phyloP scores from a whole-genome alignment of 2,113 vertebrate genomes.

The Ivindomyrus marchei region DNA sequence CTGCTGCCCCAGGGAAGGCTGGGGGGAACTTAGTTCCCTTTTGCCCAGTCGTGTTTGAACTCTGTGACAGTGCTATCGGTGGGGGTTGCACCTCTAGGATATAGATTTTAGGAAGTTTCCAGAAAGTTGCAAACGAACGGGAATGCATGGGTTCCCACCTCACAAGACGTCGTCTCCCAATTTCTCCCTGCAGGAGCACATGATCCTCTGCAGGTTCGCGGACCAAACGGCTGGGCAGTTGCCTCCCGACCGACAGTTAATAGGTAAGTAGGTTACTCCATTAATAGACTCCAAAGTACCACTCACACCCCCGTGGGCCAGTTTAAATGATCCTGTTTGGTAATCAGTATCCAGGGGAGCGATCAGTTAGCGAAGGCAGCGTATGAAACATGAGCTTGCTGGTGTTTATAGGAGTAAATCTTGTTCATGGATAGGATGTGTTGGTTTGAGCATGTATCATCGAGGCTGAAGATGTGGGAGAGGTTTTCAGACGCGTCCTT shows the following conservation, averaged over 20 bases:
- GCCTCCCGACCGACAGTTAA: constrained; percentile 62
- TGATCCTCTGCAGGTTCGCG: constrained; percentile 93
- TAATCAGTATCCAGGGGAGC: neutral
- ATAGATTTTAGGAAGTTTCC: neutral
- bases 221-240: constrained; percentile 92
- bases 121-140: neutral
- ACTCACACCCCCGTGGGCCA: neutral
- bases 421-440: neutral
- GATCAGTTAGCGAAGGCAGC: neutral
- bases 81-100: neutral
- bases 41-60: neutral
- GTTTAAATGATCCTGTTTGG: neutral
- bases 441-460: neutral
- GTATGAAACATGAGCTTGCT: no score
- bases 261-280: constrained; percentile 60
- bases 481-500: constrained; percentile 20
- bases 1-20: constrained; percentile 9
- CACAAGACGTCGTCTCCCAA: constrained; percentile 7
- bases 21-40: neutral
- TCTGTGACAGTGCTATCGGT: neutral
- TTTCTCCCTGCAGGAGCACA: constrained; percentile 81
- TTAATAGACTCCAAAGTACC: neutral
- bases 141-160: neutral
- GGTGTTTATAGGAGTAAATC: neutral
- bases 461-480: neutral